These are phyloP conservation scores for Holacanthella duospinosa DNA, from an alignment of 2,888 invertebrate species.

Conservation along the genomic window DNA sequence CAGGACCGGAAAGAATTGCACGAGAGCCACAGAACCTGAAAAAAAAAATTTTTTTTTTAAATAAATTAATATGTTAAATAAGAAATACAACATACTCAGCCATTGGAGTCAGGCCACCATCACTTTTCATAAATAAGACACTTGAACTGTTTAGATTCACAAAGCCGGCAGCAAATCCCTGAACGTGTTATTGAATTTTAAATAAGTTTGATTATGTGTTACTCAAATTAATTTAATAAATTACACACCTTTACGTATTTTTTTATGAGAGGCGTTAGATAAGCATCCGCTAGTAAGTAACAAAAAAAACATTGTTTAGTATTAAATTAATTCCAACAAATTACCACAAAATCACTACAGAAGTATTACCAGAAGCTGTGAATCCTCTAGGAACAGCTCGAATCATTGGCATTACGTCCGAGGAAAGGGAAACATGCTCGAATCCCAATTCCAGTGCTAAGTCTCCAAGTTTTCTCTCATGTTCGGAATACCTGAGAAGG, in stretches of 20 bases:
- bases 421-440: constrained; percentile 82
- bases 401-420: constrained; percentile 90
- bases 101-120: constrained; percentile 94
- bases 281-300: too few species aligned
- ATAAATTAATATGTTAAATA: background rate
- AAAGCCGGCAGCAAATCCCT: constrained; percentile 79
- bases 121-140: constrained; percentile 97
- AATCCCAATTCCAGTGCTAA: constrained; percentile 76
- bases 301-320: too few species aligned
- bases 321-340: too few species aligned
- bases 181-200: too few species aligned
- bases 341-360: too few species aligned
- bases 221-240: too few species aligned
- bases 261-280: constrained; percentile 90
- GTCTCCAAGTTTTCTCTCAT: constrained; percentile 70
- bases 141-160: constrained; percentile 61
- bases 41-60: constrained; percentile 13
- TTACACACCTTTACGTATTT: constrained; percentile 57
- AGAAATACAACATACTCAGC: too few species aligned
- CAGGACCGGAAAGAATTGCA: constrained; percentile 94
- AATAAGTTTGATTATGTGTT: too few species aligned
- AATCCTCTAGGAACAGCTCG: constrained; percentile 86
- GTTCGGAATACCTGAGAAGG: constrained; percentile 59
- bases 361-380: constrained; percentile 86
- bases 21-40: constrained; percentile 77